These are phyloP conservation scores for Mycteria americana DNA, from an alignment of 2,797 vertebrate genomes.

Conservation along the genomic window DNA sequence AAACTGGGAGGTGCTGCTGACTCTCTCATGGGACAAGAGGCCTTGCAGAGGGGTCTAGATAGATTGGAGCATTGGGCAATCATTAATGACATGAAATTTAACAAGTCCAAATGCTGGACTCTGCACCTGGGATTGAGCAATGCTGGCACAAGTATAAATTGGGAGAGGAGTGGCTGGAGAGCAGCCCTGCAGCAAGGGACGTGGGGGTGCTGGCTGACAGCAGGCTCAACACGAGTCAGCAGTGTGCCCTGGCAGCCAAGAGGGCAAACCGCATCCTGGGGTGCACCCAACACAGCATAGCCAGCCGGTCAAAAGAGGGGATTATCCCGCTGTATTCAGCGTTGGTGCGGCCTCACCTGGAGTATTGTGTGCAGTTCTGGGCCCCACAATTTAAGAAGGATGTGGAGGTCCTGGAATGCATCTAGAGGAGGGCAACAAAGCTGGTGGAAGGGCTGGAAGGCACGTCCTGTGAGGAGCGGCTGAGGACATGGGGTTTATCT, in stretches of 20 bases:
- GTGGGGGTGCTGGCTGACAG: no score
- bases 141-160: neutral
- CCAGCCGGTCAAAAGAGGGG: neutral
- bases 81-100: neutral
- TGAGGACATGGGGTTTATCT: neutral
- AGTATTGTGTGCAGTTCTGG: neutral
- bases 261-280: neutral
- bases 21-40: neutral
- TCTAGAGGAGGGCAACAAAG: neutral
- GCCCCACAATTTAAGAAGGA: neutral
- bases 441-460: neutral
- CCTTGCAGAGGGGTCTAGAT: neutral
- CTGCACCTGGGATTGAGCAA: neutral
- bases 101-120: neutral
- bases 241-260: neutral
- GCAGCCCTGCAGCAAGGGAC: neutral
- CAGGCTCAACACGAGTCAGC: neutral
- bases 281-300: no score
- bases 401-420: rapidly evolving
- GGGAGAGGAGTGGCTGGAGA: neutral
- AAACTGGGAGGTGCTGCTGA: neutral
- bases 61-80: neutral
- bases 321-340: neutral
- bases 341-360: neutral
- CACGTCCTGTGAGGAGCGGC: neutral